Percentiles rank a stretch among this genome's conserved stretches.
These are phyloP conservation scores for Solenopsis invicta DNA, from an alignment of 1,140 invertebrate genomes.

Conservation along the genomic window DNA sequence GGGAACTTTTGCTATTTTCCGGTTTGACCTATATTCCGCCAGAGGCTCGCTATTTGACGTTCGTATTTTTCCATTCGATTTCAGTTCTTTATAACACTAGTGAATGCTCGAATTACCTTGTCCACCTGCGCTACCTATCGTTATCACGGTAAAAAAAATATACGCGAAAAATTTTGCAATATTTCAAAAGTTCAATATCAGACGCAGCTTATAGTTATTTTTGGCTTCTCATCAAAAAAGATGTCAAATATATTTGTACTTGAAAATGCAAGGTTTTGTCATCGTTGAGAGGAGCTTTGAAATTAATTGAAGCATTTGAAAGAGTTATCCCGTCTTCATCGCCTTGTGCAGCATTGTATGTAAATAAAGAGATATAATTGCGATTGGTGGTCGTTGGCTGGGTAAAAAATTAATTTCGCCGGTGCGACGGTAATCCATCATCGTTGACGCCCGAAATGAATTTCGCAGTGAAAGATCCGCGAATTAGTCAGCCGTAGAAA, in stretches of 20 bases:
- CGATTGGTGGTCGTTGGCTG: neutral
- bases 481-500: constrained; percentile 46
- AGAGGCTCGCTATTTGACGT: constrained; percentile 4
- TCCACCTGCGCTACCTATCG: neutral
- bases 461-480: constrained; percentile 35
- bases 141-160: constrained; percentile 3
- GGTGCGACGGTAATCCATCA: constrained; percentile 23
- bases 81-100: constrained; percentile 10
- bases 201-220: neutral
- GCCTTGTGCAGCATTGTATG: neutral
- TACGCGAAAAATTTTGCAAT: neutral
- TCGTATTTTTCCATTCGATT: constrained; percentile 50
- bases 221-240: neutral
- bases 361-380: neutral
- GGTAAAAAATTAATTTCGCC: constrained; percentile 35
- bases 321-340: neutral
- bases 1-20: constrained; percentile 66
- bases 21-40: constrained; percentile 60
- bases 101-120: constrained; percentile 10
- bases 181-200: neutral
- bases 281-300: neutral
- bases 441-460: constrained; percentile 4
- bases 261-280: neutral
- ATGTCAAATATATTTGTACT: neutral
- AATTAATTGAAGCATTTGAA: neutral